phyloP scores from a whole-genome alignment of 2,113 vertebrate genomes.

The Microtus montanus region DNA sequence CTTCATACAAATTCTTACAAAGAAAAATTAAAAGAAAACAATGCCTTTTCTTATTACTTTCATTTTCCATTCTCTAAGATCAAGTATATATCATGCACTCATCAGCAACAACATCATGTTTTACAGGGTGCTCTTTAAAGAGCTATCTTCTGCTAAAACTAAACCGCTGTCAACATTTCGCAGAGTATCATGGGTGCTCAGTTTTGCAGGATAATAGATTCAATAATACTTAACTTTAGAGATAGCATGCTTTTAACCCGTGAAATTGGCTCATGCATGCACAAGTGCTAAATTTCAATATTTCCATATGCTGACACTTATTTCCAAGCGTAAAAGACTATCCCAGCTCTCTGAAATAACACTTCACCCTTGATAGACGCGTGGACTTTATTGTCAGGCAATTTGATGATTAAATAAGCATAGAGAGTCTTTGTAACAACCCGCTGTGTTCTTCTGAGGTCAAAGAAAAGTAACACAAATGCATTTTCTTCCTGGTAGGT shows the following conservation, averaged over 20 bases:
- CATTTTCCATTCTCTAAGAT: background rate
- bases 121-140: constrained; percentile 29
- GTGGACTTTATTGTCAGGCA: background rate
- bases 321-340: constrained; percentile 27
- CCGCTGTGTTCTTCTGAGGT: background rate
- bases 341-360: background rate
- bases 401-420: constrained; percentile 40
- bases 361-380: background rate
- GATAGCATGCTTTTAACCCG: background rate
- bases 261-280: background rate
- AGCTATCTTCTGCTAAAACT: background rate
- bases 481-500: background rate
- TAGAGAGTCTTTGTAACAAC: constrained; percentile 1
- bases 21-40: background rate
- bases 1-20: background rate
- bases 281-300: background rate
- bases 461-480: background rate
- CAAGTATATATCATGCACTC: background rate
- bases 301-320: constrained; percentile 31
- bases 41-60: background rate
- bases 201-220: background rate
- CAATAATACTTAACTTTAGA: background rate
- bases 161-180: background rate
- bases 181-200: background rate
- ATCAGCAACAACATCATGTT: background rate